Evolutionary conservation across 1,140 invertebrate genomes (phyloP), one percentile per base, ranked within the genome.

Genomic region (Conus betulinus): DNA sequence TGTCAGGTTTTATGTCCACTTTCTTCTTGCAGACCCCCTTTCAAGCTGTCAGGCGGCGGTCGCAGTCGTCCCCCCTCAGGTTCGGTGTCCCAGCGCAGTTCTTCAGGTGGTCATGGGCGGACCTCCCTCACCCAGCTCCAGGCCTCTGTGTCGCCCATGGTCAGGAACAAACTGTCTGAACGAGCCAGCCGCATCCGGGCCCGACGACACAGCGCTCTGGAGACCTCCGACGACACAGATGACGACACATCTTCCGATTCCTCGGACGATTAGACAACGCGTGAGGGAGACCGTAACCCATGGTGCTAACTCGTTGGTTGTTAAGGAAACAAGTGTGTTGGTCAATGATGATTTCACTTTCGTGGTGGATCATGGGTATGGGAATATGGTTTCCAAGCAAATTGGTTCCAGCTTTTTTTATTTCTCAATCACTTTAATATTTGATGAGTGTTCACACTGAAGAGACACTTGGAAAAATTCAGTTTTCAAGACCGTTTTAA

Each of bases 231-330:
- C 39, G 79, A 84, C 27, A 88, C 81, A 25, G 81, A 84, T 11
- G 87, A 88, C 55, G 60, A 81, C 39, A 84, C 57, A 7, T 84
- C 87, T 20, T 78, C 71, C 13, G 87, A 88, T 27, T 84, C 87
- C 25, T 84, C 87, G 3, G 87, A 88, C 23, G 79, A 81, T 53
- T 81, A 23, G 27, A 39, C 39, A 39, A 39, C 39, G 39, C 39
- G 39, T 39, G 39, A 39, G 39, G 39, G 39, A 39, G 39, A 39
- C 39, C 39, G 39, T 39, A 39, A 39, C 39, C 39, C 39, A 39
- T 39, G 39, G 39, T 39, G 39, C 39, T 39, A 39, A 39, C 39
- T 39, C 39, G 39, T 39, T 39, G 39, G 39, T 39, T 39, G 39
- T 39, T 39, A 39, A 39, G 39, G 39, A 39, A 39, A 39, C 39